Percentiles rank a stretch among this genome's conserved stretches.
phyloP scores from a whole-genome alignment of 2,113 vertebrate genomes.

The Ardeotis arabs region DNA sequence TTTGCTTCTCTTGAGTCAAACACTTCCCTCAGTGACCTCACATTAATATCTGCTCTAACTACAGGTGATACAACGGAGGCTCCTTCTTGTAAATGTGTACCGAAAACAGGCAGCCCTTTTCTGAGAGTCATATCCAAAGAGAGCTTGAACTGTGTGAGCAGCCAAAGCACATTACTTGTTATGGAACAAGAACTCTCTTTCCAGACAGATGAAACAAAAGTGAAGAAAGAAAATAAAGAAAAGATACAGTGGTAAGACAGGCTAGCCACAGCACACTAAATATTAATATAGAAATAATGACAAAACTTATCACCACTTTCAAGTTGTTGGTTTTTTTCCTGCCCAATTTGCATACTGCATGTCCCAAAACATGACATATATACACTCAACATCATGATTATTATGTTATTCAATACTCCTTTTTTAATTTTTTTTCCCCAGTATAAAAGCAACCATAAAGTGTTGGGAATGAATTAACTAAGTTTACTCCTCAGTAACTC shows the following conservation, averaged over 20 bases:
- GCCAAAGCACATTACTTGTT: neutral
- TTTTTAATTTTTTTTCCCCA: neutral
- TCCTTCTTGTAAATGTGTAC: neutral
- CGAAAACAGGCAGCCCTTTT: neutral
- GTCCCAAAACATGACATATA: neutral
- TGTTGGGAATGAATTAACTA: neutral
- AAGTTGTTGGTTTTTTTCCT: neutral
- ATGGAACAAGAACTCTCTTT: neutral
- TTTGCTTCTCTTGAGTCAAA: neutral
- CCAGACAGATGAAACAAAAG: conserved; percentile 2
- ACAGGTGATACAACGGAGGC: neutral
- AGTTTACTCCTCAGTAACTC: neutral
- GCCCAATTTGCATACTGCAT: neutral
- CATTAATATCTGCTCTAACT: neutral
- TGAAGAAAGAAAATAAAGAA: conserved; percentile 2
- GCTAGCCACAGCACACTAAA: neutral
- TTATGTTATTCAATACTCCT: neutral
- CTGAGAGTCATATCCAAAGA: neutral
- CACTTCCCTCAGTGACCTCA: neutral
- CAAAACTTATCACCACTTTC: neutral
- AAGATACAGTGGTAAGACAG: neutral
- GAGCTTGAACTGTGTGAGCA: neutral
- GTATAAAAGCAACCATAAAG: neutral
- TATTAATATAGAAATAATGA: neutral
- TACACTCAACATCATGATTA: neutral